Percentiles rank a stretch among this genome's conserved stretches.
phyloP scores from a whole-genome alignment of 2,888 invertebrate species.

The Leucophenga montana region DNA sequence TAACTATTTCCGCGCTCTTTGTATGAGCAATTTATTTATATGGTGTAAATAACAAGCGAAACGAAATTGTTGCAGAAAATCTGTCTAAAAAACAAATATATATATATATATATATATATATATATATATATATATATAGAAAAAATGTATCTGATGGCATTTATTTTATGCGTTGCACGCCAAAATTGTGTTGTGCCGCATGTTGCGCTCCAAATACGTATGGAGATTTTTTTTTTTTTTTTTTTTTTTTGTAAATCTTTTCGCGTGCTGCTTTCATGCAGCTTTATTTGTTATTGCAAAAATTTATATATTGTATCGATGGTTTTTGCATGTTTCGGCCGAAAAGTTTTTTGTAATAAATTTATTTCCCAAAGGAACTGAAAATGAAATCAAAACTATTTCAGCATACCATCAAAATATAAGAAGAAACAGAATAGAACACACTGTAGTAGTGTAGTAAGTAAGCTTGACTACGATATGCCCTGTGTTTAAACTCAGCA shows the following conservation, averaged over 20 bases:
- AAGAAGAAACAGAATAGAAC: background rate
- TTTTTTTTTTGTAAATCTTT: background rate
- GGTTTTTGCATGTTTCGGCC: slow-evolving; percentile 16
- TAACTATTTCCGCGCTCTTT: slow-evolving; percentile 47
- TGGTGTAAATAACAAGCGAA: slow-evolving; percentile 26
- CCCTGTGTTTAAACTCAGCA: too few relatives aligned
- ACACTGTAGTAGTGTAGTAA: background rate
- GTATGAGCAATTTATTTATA: slow-evolving; percentile 41
- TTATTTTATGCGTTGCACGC: slow-evolving; percentile 30
- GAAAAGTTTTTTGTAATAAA: slow-evolving; percentile 19
- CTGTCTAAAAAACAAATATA: slow-evolving; percentile 27
- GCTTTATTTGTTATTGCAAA: slow-evolving; percentile 41
- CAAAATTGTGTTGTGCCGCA: slow-evolving; percentile 37
- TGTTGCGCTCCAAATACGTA: slow-evolving; percentile 40
- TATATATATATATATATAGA: too few relatives aligned
- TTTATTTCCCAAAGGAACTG: background rate
- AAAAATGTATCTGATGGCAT: slow-evolving; percentile 28
- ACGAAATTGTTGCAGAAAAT: background rate
- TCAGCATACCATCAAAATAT: too few relatives aligned
- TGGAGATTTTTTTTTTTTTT: slow-evolving; percentile 18
- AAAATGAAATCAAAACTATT: too few relatives aligned
- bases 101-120: too few relatives aligned
- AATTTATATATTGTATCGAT: background rate
- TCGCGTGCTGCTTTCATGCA: slow-evolving; percentile 3
- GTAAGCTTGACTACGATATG: background rate